Base-by-base conservation (phyloP, 2,797 vertebrate species). In the Ataeniobius toweri region DNA sequence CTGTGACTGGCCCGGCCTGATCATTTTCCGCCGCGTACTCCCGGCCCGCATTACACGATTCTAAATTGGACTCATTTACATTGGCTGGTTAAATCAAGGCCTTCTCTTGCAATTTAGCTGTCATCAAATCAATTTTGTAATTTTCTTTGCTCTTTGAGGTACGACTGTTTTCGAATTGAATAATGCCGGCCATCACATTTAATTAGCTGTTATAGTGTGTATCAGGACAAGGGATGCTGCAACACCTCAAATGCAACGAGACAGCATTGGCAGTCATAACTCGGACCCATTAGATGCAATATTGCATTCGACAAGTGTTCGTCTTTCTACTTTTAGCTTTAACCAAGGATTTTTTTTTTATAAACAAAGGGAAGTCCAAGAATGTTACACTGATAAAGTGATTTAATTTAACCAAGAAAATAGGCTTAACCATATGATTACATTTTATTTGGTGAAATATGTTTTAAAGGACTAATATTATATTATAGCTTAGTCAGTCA, bases 1-100 rank as follows among this genome's bases (percentile, higher is more conserved):
- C 97, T 98, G 97, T 98, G 97, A 98, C 98, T 98, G 97, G 97
- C 97, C 97, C 97, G 96, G 97, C 96, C 97, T 96, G 97, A 98
- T 97, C 97, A 96, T 97, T 97, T 97, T 85, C 91, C 77, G 95
- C 96, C 96, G 95, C 97, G 95, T 96, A 97, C 96, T 96, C 95
- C 95, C 96, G 94, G 95, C 82, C 67, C 83, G 95, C 96, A 96
- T 97, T 97, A 98, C 97, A 97, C 95, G 95, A 97, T 95, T 95
- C 96, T 96, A 97, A 97, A 97, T 98, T 97, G 96, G 97, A 96
- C 96, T 97, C 97, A 98, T 98, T 98, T 97, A 96, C 97, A 96
- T 97, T 96, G 95, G 94, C 96, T 96, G 96, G 96, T 97, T 97
- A 95, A 96, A 97, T 96, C 95, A 94, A 91, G 91, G 95, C 96